Evolutionary conservation across 2,113 vertebrate genomes (phyloP).

Genomic region (Passer montanus): DNA sequence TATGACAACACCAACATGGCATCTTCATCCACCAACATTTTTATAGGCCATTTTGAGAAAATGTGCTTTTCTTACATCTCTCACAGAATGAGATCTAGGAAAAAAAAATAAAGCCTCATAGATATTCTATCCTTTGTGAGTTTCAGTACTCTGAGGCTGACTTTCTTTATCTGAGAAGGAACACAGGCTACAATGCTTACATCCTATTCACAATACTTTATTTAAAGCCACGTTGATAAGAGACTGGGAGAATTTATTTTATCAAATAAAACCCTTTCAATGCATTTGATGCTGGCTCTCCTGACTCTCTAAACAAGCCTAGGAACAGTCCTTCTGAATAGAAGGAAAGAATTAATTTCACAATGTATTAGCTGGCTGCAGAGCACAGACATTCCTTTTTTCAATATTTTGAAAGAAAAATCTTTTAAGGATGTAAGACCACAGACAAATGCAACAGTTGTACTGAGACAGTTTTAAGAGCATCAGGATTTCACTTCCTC

Average conservation of each 20-base stretch:
- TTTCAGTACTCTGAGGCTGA: conserved; percentile 33
- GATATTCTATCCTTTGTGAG: conserved; percentile 11
- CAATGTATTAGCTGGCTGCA: conserved; percentile 19
- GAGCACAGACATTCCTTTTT: conserved; percentile 14
- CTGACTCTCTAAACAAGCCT: conserved; percentile 42
- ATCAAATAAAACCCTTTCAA: conserved; percentile 48
- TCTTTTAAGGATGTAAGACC: conserved; percentile 1
- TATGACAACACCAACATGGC: neutral
- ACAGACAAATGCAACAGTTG: neutral
- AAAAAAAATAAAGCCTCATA: neutral
- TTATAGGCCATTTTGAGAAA: conserved; percentile 13
- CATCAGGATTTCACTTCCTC: neutral
- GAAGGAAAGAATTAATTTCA: conserved; percentile 53
- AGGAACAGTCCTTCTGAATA: conserved; percentile 32
- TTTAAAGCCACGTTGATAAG: conserved; percentile 57
- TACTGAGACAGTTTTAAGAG: neutral
- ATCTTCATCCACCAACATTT: neutral
- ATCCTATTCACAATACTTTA: conserved; percentile 56
- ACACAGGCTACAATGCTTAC: conserved; percentile 46
- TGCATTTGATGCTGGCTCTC: conserved; percentile 27
- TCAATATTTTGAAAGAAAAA: conserved; percentile 22
- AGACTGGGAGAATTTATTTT: conserved; percentile 60
- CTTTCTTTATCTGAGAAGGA: conserved; percentile 57
- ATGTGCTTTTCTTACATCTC: neutral
- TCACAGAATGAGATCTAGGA: neutral